Conservation (phyloP, 2,797 vertebrate species). For the Notamacropus eugenii region DNA sequence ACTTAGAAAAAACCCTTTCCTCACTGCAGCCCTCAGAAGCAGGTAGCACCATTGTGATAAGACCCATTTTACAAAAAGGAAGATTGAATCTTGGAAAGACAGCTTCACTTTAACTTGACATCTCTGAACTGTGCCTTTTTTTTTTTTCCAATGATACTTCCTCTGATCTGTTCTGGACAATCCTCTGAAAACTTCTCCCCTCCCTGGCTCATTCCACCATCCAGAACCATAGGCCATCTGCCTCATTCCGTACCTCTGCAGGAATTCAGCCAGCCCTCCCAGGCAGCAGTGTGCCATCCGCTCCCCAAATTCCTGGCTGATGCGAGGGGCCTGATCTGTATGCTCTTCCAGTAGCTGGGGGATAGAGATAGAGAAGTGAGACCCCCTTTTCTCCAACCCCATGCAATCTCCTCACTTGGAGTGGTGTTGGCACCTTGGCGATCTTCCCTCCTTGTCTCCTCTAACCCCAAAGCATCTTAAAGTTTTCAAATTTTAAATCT, state of each 20-base stretch:
- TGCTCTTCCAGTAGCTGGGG: slow-evolving; percentile 90
- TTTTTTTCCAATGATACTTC: background rate
- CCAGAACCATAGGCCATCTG: rapidly evolving
- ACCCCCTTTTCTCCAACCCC: background rate
- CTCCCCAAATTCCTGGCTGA: slow-evolving; percentile 88
- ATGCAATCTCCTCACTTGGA: rapidly evolving
- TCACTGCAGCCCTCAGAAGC: background rate
- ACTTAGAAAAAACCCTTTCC: background rate
- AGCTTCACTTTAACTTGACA: background rate
- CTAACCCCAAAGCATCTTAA: background rate
- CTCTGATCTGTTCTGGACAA: background rate
- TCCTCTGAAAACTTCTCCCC: background rate
- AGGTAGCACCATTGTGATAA: background rate
- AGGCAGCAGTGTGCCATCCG: slow-evolving; percentile 92
- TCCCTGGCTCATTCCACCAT: rapidly evolving
- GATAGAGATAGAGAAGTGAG: background rate
- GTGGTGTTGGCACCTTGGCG: background rate
- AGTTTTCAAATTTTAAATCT: background rate
- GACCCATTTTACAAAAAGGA: background rate
- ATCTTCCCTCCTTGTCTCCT: background rate
- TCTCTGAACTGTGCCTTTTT: background rate
- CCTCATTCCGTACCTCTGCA: slow-evolving; percentile 87
- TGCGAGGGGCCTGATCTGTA: slow-evolving; percentile 89
- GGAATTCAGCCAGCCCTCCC: slow-evolving; percentile 91
- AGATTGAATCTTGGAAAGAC: background rate